phyloP scores from a whole-genome alignment of 2,797 vertebrate genomes.

The Australoheros facetus region DNA sequence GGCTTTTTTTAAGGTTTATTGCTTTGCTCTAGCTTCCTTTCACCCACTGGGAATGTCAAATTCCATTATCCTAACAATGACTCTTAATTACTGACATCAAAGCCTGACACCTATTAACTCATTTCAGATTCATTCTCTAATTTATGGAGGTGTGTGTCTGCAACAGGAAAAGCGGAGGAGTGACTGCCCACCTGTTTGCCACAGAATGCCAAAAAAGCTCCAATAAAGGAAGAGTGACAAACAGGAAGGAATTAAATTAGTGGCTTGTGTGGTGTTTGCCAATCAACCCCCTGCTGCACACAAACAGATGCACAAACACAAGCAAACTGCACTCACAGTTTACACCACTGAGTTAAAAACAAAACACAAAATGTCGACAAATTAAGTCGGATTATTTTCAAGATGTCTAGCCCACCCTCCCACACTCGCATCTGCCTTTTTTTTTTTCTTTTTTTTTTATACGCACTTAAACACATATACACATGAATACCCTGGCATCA shows the following conservation, averaged over 20 bases:
- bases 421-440: constrained; percentile 13
- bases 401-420: constrained; percentile 11
- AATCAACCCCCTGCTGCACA: constrained; percentile 60
- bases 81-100: constrained; percentile 77
- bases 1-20: constrained; percentile 32
- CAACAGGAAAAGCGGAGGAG: constrained; percentile 49
- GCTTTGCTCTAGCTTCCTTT: constrained; percentile 34
- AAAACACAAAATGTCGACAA: constrained; percentile 38
- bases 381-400: constrained; percentile 48
- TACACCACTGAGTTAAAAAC: constrained; percentile 34
- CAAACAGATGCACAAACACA: constrained; percentile 41
- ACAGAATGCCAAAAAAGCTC: constrained; percentile 68
- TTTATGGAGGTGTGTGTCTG: constrained; percentile 54
- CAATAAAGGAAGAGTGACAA: constrained; percentile 71
- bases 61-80: constrained; percentile 70
- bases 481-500: constrained; percentile 41
- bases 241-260: constrained; percentile 77
- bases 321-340: neutral
- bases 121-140: constrained; percentile 68
- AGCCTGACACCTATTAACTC: constrained; percentile 62
- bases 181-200: constrained; percentile 75
- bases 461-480: constrained; percentile 33
- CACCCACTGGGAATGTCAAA: constrained; percentile 47
- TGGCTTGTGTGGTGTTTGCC: constrained; percentile 58
- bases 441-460: neutral